Evolutionary conservation across 2,888 invertebrate genomes (phyloP), one percentile per base, ranked within the genome.

Genomic region (Tachystola acroxantha): DNA sequence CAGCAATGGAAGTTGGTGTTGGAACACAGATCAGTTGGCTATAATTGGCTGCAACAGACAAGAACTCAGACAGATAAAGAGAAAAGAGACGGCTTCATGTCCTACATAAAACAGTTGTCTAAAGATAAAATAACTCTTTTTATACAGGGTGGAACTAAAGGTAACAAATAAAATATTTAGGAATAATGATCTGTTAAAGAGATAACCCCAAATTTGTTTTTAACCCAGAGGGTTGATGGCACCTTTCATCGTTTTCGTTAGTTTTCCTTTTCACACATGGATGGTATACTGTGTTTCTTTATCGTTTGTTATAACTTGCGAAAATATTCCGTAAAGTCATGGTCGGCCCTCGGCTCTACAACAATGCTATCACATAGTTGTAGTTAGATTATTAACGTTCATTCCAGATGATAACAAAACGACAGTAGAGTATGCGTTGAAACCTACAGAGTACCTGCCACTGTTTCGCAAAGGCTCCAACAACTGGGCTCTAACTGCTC

Each of bases 1-100:
- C 91, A 93, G 45, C 96, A 96, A 64, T 96, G 94, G 92, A 92
- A 94, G 50, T 76, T 96, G 39, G 76, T 96, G 19, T 76, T 96
- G 36, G 96, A 96, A 66, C 93, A 95, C 60, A 90, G 92, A 49
- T 90, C 91, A 1, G 90, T 89, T 46, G 91, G 91, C 34, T 94
- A 93, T 64, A 90, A 91, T 34, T 95, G 93, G 90, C 90, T 87
- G 3, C 72, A 75, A 39, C 85, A 84, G 51, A 73, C 63, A 10
- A 53, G 74, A 41, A 63, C 67, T 9, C 79, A 81, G 42, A 70
- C 59, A 51, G 87, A 87, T 32, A 84, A 63, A 37, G 78, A 82
- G 24, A 86, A 80, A 36, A 75, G 64, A 39, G 88, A 87, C 43
- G 65, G 81, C n/a, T 85, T 88, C 37, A 82, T 87, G 73, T 82